Evolutionary conservation across 53 echinoderm and acorn worm species (phyloP).

Genomic region (Crossaster papposus): DNA sequence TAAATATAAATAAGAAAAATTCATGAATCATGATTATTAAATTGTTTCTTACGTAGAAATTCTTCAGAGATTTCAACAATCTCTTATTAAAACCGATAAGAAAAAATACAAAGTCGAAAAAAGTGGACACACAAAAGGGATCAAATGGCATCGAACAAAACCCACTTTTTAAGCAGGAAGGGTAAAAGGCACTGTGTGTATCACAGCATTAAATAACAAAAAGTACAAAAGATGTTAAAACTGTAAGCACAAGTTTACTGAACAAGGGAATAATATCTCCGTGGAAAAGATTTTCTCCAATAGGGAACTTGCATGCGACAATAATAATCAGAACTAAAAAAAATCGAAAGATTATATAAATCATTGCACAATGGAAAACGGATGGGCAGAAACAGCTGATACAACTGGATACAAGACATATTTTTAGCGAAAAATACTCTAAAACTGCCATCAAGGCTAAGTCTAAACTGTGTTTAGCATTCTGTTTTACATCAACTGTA

Average conservation of each 20-base stretch:
- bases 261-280: not conserved
- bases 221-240: not conserved
- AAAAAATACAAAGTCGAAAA: constrained; percentile 25
- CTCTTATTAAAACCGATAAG: not conserved
- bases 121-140: not conserved
- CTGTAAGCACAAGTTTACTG: not conserved
- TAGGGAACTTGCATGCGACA: not conserved
- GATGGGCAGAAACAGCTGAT: not conserved
- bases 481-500: not conserved
- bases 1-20: not conserved
- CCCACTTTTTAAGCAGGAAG: constrained; percentile 8
- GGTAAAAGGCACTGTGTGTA: constrained; percentile 33
- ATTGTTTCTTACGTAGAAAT: not conserved
- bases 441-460: not conserved
- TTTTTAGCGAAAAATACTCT: not conserved
- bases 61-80: not conserved
- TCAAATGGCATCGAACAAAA: not conserved
- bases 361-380: constrained; percentile 26
- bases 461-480: not conserved
- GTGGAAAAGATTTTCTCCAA: not conserved
- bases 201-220: constrained; percentile 3
- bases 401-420: not conserved
- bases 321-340: not conserved
- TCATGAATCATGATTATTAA: not conserved
- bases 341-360: not conserved